Conservation (phyloP, 2,113 vertebrate genomes). For the Balaeniceps rex region DNA sequence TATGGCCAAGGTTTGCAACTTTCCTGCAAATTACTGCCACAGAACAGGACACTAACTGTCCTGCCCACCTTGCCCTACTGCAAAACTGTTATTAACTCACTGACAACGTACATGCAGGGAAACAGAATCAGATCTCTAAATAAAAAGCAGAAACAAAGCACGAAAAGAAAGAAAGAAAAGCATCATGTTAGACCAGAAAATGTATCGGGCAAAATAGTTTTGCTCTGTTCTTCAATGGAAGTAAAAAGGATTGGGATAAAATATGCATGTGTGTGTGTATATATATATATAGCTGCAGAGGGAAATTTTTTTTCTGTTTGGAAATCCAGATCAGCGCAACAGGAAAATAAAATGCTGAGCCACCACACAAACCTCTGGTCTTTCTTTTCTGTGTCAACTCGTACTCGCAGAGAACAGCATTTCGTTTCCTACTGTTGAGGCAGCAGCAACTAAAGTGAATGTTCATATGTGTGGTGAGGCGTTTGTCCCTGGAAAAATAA, state of each 20-base stretch:
- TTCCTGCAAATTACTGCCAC: neutral
- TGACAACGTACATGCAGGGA: neutral
- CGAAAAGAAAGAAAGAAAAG: neutral
- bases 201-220: neutral
- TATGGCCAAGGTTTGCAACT: neutral
- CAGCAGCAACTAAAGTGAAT: slow-evolving; percentile 41
- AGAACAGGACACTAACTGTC: neutral
- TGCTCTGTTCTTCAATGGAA: neutral
- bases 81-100: neutral
- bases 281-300: neutral
- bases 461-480: slow-evolving; percentile 49
- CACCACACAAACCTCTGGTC: neutral
- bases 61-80: neutral
- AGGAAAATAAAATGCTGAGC: slow-evolving; percentile 43
- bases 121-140: neutral
- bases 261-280: accelerated
- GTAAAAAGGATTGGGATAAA: neutral
- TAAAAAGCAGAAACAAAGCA: neutral
- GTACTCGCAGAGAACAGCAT: neutral
- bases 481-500: slow-evolving; percentile 65
- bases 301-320: neutral
- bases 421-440: slow-evolving; percentile 25
- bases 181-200: neutral
- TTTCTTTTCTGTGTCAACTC: slow-evolving; percentile 21
- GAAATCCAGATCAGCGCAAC: neutral